Percentiles rank a stretch among this genome's conserved stretches.
Evolutionary conservation across 2,888 invertebrate genomes (phyloP).

Genomic region (Anorthoa munda): DNA sequence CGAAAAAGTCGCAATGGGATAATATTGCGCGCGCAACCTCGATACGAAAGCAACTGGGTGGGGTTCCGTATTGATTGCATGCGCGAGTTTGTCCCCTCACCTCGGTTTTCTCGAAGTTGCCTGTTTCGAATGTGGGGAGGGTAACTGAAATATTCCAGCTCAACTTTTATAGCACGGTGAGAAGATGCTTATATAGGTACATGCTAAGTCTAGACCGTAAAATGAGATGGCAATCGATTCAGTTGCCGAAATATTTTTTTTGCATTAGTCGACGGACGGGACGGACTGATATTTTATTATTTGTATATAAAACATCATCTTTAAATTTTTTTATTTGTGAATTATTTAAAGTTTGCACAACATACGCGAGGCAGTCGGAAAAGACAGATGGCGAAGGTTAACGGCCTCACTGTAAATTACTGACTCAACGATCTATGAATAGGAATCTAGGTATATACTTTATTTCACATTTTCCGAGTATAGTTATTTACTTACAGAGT

Average conservation of each 20-base stretch:
- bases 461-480: constrained; percentile 36
- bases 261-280: neutral
- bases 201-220: constrained; percentile 49
- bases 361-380: constrained; percentile 58
- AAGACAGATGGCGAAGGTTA: constrained; percentile 72
- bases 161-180: constrained; percentile 63
- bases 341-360: constrained; percentile 45
- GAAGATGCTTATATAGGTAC: constrained; percentile 38
- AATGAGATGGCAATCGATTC: constrained; percentile 24
- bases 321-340: constrained; percentile 12
- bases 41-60: constrained; percentile 70
- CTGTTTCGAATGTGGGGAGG: constrained; percentile 74
- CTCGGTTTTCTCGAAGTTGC: constrained; percentile 72
- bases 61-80: constrained; percentile 86
- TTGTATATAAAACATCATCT: neutral
- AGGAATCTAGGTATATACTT: constrained; percentile 51
- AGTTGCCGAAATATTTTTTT: constrained; percentile 7
- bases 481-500: neutral
- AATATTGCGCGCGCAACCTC: constrained; percentile 82
- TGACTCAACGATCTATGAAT: constrained; percentile 70
- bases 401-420: constrained; percentile 72
- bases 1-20: constrained; percentile 73
- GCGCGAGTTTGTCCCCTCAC: constrained; percentile 77
- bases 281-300: neutral
- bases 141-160: constrained; percentile 75